Conservation (phyloP, 2,888 invertebrate genomes). For the Sminthurides aquaticus region DNA sequence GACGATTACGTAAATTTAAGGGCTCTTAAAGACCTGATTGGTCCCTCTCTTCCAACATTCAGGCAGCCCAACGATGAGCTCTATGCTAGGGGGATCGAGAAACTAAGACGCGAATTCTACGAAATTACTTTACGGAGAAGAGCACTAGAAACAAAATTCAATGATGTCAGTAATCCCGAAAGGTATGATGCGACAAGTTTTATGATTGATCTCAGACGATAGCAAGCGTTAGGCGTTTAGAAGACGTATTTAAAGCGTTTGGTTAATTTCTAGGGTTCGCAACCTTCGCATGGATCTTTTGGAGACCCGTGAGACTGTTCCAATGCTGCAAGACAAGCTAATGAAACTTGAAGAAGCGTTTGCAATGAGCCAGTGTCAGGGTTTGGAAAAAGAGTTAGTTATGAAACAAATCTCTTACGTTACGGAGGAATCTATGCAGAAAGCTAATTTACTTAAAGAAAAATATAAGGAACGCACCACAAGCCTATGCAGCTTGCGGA, state of each 20-base stretch:
- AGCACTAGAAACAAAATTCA: conserved; percentile 30
- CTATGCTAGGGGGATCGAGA: conserved; percentile 30
- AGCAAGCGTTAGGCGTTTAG: too few relatives aligned
- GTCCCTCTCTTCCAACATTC: too few relatives aligned
- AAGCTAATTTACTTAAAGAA: conserved; percentile 34
- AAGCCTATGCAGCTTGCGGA: conserved; percentile 26
- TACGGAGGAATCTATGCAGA: conserved; percentile 30
- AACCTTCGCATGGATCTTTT: conserved; percentile 36
- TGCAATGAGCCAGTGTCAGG: conserved; percentile 30
- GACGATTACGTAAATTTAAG: conserved; percentile 12
- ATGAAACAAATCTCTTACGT: conserved; percentile 36
- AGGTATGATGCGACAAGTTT: too few relatives aligned
- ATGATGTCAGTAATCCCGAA: conserved; percentile 15
- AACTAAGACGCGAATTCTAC: conserved; percentile 29
- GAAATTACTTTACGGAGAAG: conserved; percentile 27
- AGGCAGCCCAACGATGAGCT: conserved; percentile 36
- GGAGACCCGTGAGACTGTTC: conserved; percentile 31
- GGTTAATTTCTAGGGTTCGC: conserved; percentile 33
- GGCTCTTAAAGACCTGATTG: too few relatives aligned
- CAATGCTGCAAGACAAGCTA: conserved; percentile 28
- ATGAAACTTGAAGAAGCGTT: conserved; percentile 30
- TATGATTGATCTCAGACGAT: too few relatives aligned
- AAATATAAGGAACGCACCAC: conserved; percentile 35
- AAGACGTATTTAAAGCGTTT: too few relatives aligned
- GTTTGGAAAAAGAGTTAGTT: conserved; percentile 32